Percentiles rank a stretch among this genome's conserved stretches.
Conservation (phyloP, 2,888 invertebrate species). For the Folsomia manolachei region DNA sequence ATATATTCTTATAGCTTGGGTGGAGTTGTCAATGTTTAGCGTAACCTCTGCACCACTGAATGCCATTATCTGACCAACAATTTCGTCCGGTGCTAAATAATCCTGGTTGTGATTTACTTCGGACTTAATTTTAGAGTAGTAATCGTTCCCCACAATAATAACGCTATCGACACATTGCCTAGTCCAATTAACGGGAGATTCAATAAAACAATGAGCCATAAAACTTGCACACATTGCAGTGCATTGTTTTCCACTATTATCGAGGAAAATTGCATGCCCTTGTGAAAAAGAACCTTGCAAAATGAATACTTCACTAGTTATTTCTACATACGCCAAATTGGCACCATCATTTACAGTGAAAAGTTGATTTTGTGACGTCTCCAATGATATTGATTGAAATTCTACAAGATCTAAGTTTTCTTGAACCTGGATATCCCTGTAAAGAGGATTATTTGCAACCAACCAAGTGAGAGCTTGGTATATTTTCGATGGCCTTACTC, state of each 20-base stretch:
- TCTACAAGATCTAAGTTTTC: not conserved
- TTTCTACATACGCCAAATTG: not conserved
- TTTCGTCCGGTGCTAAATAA: constrained; percentile 3
- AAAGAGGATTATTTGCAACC: not conserved
- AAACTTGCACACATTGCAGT: constrained; percentile 13
- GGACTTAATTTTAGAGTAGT: not conserved
- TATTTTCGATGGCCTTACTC: not conserved
- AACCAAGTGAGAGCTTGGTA: not conserved
- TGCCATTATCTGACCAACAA: not conserved
- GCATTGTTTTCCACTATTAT: constrained; percentile 25
- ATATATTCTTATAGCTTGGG: not conserved
- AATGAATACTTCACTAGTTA: not conserved
- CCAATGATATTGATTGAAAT: not conserved
- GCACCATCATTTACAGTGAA: not conserved
- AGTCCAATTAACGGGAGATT: constrained; percentile 2
- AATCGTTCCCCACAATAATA: not conserved
- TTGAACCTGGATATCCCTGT: not conserved
- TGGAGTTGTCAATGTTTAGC: not conserved
- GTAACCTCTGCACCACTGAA: not conserved
- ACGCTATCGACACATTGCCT: not conserved
- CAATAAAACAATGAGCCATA: constrained; percentile 7
- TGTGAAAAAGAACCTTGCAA: constrained; percentile 16
- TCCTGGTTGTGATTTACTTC: not conserved
- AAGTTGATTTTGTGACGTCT: not conserved
- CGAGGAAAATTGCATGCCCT: not conserved